These are phyloP conservation scores for Sorex araneus DNA, from an alignment of 2,113 vertebrate genomes.

Conservation along the genomic window DNA sequence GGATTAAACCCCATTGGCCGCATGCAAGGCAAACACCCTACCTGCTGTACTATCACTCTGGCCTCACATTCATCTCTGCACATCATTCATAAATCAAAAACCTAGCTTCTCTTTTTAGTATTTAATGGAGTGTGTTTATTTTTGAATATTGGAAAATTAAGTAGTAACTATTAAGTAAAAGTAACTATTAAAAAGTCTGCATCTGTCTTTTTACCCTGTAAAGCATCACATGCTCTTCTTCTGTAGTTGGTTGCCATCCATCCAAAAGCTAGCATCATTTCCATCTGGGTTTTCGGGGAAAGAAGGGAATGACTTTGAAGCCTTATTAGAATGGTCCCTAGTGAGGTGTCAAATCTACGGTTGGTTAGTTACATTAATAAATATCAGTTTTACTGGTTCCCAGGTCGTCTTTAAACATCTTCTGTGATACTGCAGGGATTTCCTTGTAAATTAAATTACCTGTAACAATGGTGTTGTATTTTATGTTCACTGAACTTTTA, in stretches of 20 bases:
- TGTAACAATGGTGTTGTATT: slow-evolving; percentile 69
- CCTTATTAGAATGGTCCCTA: slow-evolving; percentile 6
- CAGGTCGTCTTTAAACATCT: slow-evolving; percentile 74
- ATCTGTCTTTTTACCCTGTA: not conserved
- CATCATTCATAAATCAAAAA: not conserved
- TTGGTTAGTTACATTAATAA: slow-evolving; percentile 72
- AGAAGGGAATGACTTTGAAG: slow-evolving; percentile 3
- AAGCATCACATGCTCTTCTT: not conserved
- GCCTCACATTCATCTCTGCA: not conserved
- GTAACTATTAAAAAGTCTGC: not conserved
- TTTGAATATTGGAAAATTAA: slow-evolving; percentile 1
- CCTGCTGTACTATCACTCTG: too few species aligned
- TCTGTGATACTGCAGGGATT: slow-evolving; percentile 67
- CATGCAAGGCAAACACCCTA: too few species aligned
- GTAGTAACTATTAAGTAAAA: not conserved
- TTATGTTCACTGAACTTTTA: slow-evolving; percentile 70
- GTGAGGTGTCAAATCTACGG: slow-evolving; percentile 53
- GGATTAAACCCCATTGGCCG: too few species aligned
- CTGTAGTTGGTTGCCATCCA: not conserved
- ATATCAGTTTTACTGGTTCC: slow-evolving; percentile 69
- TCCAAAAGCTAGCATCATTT: not conserved
- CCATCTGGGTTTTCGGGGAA: not conserved
- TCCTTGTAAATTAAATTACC: slow-evolving; percentile 77
- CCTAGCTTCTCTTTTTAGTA: not conserved
- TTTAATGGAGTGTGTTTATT: not conserved